Evolutionary conservation across 2,888 invertebrate genomes (phyloP).

Genomic region (Bombyx huttoni): DNA sequence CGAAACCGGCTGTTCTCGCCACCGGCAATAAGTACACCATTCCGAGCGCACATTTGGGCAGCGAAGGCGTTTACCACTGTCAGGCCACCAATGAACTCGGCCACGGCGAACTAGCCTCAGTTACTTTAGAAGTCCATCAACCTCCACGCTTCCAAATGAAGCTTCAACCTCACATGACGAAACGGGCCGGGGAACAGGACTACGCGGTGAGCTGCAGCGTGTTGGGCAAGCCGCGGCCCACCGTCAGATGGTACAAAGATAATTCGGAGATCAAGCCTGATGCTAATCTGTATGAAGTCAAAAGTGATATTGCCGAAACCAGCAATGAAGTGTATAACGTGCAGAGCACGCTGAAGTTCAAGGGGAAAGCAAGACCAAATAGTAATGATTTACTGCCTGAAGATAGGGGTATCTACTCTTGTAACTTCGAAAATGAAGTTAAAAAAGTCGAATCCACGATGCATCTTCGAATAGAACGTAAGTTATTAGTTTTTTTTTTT

Average conservation of each 20-base stretch:
- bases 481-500: conserved; percentile 53
- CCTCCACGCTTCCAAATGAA: conserved; percentile 88
- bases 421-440: conserved; percentile 91
- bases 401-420: conserved; percentile 90
- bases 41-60: conserved; percentile 85
- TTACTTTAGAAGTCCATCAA: conserved; percentile 88
- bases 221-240: conserved; percentile 89
- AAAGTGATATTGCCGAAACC: conserved; percentile 82
- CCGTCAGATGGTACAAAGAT: conserved; percentile 89
- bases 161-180: conserved; percentile 85
- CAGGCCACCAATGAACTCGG: conserved; percentile 92
- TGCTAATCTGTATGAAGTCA: conserved; percentile 84
- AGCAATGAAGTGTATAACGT: conserved; percentile 86
- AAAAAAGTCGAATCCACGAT: conserved; percentile 89
- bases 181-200: conserved; percentile 83
- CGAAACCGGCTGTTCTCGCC: conserved; percentile 78
- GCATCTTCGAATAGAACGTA: conserved; percentile 92
- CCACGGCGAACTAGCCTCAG: conserved; percentile 86
- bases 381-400: conserved; percentile 84
- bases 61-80: conserved; percentile 91
- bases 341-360: conserved; percentile 85
- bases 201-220: conserved; percentile 88
- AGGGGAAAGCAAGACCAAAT: conserved; percentile 83
- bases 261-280: conserved; percentile 84
- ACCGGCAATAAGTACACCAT: conserved; percentile 89